These are phyloP conservation scores for Polyergus mexicanus DNA, from an alignment of 1,140 invertebrate genomes.

Conservation along the genomic window DNA sequence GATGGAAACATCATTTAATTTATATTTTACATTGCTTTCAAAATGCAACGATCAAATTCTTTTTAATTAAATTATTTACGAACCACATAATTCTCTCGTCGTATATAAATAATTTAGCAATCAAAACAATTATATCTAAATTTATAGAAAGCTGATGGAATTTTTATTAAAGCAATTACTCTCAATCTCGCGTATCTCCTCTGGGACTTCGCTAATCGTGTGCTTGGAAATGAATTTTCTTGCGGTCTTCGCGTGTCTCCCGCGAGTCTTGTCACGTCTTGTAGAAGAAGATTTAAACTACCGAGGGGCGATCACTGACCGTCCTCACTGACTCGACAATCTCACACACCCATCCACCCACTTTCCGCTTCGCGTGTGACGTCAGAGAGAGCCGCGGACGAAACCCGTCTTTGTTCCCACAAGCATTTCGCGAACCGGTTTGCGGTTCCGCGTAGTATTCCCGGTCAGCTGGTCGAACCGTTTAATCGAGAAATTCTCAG, in stretches of 20 bases:
- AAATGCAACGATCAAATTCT: neutral
- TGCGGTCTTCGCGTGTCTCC: conserved; percentile 30
- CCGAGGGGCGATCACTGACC: conserved; percentile 78
- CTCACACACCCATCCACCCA: conserved; percentile 74
- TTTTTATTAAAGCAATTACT: conserved; percentile 23
- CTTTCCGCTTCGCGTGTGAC: conserved; percentile 80
- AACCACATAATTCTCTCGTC: no score
- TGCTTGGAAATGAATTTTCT: conserved; percentile 33
- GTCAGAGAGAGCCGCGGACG: conserved; percentile 76
- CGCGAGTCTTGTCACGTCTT: neutral
- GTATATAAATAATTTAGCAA: conserved; percentile 16
- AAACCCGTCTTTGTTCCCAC: conserved; percentile 85
- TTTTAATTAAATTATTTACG: conserved; percentile 4
- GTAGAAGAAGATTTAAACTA: conserved; percentile 22
- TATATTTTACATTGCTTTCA: neutral
- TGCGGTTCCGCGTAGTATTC: conserved; percentile 76
- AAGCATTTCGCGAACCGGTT: conserved; percentile 83
- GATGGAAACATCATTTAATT: neutral
- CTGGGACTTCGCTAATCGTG: neutral
- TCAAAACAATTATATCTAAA: neutral
- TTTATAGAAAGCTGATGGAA: neutral
- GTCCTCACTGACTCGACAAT: conserved; percentile 74
- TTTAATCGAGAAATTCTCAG: conserved; percentile 65
- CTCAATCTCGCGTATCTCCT: neutral
- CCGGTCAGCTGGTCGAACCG: conserved; percentile 81